Evolutionary conservation across 1,140 invertebrate species (phyloP).

Genomic region (Eupeodes corollae): DNA sequence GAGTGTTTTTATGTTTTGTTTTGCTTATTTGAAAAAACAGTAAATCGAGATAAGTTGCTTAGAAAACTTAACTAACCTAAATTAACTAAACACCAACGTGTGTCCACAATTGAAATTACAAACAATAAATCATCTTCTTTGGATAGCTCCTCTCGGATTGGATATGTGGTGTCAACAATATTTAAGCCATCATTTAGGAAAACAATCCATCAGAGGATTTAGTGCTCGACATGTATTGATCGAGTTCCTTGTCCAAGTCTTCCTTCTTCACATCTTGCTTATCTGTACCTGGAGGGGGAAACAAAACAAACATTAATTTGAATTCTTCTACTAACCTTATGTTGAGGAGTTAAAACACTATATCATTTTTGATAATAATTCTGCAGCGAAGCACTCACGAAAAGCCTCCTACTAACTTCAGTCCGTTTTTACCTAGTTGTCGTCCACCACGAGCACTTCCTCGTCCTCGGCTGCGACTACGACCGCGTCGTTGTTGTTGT

Average conservation of each 20-base stretch:
- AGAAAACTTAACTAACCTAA: too few relatives aligned
- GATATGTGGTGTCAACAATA: too few relatives aligned
- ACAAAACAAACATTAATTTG: neutral
- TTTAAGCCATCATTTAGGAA: constrained; percentile 16
- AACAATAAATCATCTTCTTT: too few relatives aligned
- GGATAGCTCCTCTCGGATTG: too few relatives aligned
- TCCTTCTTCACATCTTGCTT: constrained; percentile 22
- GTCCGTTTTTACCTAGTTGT: constrained; percentile 31
- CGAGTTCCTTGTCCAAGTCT: constrained; percentile 31
- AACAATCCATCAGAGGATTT: constrained; percentile 28
- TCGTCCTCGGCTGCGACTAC: constrained; percentile 23
- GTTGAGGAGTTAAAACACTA: neutral
- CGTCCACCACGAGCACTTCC: constrained; percentile 11
- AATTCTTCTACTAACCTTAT: neutral
- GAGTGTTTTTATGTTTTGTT: too few relatives aligned
- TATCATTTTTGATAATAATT: too few relatives aligned
- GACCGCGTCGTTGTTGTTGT: constrained; percentile 23
- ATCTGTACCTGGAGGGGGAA: constrained; percentile 6
- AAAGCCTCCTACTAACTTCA: constrained; percentile 10
- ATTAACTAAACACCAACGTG: too few relatives aligned
- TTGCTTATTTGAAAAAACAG: too few relatives aligned
- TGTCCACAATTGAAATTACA: too few relatives aligned
- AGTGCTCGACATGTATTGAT: constrained; percentile 36
- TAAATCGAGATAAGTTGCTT: too few relatives aligned
- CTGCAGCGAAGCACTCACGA: too few relatives aligned